Evolutionary conservation across 2,888 invertebrate species (phyloP), one percentile per base, ranked within the genome.

Genomic region (Oscheius sp.): DNA sequence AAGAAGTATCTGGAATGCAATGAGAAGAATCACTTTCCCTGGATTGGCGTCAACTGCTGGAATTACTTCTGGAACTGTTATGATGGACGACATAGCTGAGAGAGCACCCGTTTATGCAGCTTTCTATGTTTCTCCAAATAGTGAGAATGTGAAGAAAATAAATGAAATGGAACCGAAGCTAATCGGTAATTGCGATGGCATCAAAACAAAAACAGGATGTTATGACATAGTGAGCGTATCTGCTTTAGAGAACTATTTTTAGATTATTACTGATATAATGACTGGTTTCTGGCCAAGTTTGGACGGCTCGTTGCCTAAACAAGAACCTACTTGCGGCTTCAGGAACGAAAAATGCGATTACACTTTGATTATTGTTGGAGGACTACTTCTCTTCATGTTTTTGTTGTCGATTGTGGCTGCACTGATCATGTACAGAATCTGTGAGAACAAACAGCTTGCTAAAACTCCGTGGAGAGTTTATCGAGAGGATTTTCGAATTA

Each of bases 61-160:
- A 23, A 73, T 79, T 53, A 71, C 80, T 34, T 81, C 83, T 8
- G 84, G 82, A 25, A 75, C 73, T 10, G 84, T 84, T 12, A 69
- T 79, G 68, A 85, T 85, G 85, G 85, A 85, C 68, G 85, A 85
- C 52, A 70, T 85, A 27, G 84, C 82, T 2, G 85, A 85, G 55
- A 65, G 85, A 50, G 84, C 84, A 0, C 83, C 84, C 3, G 75
- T 82, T 25, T 85, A 85, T 71, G 84, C 82, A 70, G 85, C 85
- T 15, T 85, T 85, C 69, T 85, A 75, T 65, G 81, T 85, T 0
- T 71, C 82, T 12, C 81, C 85, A 3, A 84, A 84, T 48, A 79
- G 80, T 20, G 84, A 85, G 58, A 81, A 80, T 10, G 83, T 85
- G 15, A 69, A 83, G 71, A 85, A 82, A 69, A 81, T 85, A 55